Evolutionary conservation across 2,888 invertebrate genomes (phyloP).

Genomic region (Polylopha cassiicola): DNA sequence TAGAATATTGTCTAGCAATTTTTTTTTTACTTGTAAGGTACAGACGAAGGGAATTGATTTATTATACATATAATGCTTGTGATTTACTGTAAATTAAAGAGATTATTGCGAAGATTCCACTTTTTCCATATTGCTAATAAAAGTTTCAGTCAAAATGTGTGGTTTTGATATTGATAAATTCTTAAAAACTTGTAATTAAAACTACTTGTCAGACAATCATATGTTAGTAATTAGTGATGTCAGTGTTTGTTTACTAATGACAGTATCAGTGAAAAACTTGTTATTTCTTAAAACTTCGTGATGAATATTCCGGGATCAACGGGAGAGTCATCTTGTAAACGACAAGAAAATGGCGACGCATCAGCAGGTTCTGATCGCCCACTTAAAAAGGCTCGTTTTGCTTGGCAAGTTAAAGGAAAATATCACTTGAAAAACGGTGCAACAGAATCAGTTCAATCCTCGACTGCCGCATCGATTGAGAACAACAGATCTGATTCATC

Average conservation of each 20-base stretch:
- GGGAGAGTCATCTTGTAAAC: constrained; percentile 70
- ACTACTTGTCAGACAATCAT: constrained; percentile 68
- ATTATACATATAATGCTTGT: too few relatives aligned
- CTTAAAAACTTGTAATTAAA: constrained; percentile 39
- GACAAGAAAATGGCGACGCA: constrained; percentile 73
- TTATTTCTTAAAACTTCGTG: constrained; percentile 33
- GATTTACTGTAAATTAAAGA: constrained; percentile 2
- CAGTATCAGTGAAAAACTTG: constrained; percentile 35
- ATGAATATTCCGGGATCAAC: constrained; percentile 57
- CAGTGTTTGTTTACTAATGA: constrained; percentile 73
- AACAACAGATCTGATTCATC: constrained; percentile 33
- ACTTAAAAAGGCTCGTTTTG: constrained; percentile 80
- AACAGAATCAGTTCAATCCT: constrained; percentile 31
- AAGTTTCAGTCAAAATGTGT: constrained; percentile 17
- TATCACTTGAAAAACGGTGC: constrained; percentile 75
- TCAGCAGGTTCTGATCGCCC: constrained; percentile 74
- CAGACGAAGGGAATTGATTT: constrained; percentile 21
- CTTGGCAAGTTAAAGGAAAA: constrained; percentile 82
- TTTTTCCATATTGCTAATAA: background rate
- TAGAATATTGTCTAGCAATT: too few relatives aligned
- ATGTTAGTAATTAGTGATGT: constrained; percentile 71
- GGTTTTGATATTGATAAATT: constrained; percentile 20
- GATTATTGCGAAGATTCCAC: constrained; percentile 2
- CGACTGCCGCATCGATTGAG: constrained; percentile 28
- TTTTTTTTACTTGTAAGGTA: constrained; percentile 20